Conservation (phyloP, 1,140 invertebrate species). For the Calephelis nemesis region DNA sequence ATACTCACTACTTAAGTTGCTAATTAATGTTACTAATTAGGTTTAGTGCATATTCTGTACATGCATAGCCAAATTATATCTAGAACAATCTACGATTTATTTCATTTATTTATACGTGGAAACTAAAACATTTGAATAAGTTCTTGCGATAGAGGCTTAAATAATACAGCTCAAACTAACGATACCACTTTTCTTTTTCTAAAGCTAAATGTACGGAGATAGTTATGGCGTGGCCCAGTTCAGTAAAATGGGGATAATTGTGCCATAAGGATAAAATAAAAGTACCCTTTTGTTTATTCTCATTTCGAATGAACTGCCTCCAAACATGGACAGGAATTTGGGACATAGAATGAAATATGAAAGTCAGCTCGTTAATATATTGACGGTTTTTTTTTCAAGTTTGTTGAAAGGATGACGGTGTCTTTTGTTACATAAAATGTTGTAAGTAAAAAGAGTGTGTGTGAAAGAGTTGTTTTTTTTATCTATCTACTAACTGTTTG, state of each 20-base stretch:
- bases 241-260: not conserved
- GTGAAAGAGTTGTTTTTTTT: no score
- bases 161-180: constrained; percentile 10
- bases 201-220: constrained; percentile 10
- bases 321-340: not conserved
- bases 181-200: constrained; percentile 13
- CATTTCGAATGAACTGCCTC: constrained; percentile 3
- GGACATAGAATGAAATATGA: not conserved
- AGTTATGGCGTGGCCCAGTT: constrained; percentile 5
- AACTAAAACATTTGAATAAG: not conserved
- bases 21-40: no score
- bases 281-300: not conserved
- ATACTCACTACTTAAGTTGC: no score
- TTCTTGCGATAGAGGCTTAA: not conserved
- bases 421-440: no score
- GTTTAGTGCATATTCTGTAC: no score
- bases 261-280: not conserved
- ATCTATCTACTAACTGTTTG: no score
- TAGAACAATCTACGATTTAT: not conserved
- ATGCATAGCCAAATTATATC: no score
- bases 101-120: not conserved
- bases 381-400: not conserved
- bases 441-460: no score
- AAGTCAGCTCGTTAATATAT: not conserved
- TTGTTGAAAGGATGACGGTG: no score